phyloP scores from a whole-genome alignment of 2,888 invertebrate genomes.

The Parasteatoda lunata region DNA sequence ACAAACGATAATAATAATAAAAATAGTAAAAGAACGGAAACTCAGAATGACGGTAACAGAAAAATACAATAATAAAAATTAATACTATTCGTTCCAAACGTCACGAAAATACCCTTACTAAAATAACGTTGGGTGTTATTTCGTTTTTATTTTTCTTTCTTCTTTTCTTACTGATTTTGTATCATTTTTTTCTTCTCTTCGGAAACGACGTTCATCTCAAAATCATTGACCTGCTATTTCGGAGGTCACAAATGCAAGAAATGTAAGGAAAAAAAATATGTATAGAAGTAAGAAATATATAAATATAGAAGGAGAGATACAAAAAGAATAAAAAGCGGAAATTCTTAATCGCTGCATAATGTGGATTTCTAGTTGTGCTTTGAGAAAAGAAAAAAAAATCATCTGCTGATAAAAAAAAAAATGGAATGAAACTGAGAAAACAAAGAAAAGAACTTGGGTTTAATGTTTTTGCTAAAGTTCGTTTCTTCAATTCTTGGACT shows the following conservation, averaged over 20 bases:
- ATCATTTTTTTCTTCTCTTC: constrained; percentile 12
- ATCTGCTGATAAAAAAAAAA: constrained; percentile 28
- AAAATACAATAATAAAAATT: constrained; percentile 36
- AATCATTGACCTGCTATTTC: constrained; percentile 61
- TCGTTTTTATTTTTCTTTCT: constrained; percentile 4
- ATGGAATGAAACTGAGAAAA: constrained; percentile 21
- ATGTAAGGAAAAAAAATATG: constrained; percentile 22
- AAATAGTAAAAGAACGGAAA: constrained; percentile 15
- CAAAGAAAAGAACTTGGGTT: constrained; percentile 20
- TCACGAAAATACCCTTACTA: constrained; percentile 37
- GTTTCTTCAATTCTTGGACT: constrained; percentile 37
- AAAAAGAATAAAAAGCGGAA: constrained; percentile 32
- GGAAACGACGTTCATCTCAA: constrained; percentile 29
- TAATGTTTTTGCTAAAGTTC: constrained; percentile 15
- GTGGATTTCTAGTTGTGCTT: constrained; percentile 34
- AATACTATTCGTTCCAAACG: constrained; percentile 27
- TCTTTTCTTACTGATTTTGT: background rate
- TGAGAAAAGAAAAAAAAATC: constrained; percentile 36
- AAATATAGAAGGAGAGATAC: constrained; percentile 11
- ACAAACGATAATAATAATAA: constrained; percentile 20
- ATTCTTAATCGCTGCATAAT: constrained; percentile 65
- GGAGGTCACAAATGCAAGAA: constrained; percentile 44
- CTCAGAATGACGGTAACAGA: constrained; percentile 4
- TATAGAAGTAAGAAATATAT: constrained; percentile 14
- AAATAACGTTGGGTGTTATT: constrained; percentile 34